These are phyloP conservation scores for Rhynchonema sp. DNA, from an alignment of 2,888 invertebrate genomes.

Conservation along the genomic window DNA sequence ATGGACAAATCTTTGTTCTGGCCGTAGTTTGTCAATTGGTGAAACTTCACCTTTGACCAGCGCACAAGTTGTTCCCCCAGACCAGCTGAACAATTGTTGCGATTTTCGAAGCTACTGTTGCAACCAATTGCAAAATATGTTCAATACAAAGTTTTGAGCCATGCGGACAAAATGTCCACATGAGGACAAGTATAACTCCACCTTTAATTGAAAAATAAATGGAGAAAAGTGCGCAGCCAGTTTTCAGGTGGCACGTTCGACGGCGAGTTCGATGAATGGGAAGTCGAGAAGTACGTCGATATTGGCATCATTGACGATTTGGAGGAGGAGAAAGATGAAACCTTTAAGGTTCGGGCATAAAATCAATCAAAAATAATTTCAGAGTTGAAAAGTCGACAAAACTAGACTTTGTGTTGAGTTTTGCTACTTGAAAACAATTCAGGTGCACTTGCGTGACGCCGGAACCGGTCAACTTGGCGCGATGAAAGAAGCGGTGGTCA, in stretches of 20 bases:
- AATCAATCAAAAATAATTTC: not conserved
- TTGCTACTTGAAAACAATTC: no score
- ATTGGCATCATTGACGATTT: slow-evolving; percentile 40
- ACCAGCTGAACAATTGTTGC: no score
- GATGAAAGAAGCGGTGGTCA: slow-evolving; percentile 31
- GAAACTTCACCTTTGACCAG: not conserved
- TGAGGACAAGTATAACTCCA: no score
- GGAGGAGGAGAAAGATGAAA: slow-evolving; percentile 41
- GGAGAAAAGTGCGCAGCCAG: not conserved
- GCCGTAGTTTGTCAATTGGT: no score
- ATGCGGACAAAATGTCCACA: not conserved
- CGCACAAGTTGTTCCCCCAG: no score
- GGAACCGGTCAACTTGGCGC: slow-evolving; percentile 34
- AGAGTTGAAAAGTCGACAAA: no score
- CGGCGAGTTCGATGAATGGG: slow-evolving; percentile 26
- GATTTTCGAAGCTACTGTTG: no score
- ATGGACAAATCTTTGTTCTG: no score
- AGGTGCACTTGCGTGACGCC: not conserved
- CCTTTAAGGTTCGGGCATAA: not conserved
- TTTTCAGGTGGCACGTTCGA: not conserved
- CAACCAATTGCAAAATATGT: no score
- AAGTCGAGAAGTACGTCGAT: slow-evolving; percentile 37
- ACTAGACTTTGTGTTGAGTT: no score
- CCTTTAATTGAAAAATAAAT: no score
- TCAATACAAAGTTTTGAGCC: no score